Evolutionary conservation across 2,888 invertebrate species (phyloP).

Genomic region (Galerucella pusilla): DNA sequence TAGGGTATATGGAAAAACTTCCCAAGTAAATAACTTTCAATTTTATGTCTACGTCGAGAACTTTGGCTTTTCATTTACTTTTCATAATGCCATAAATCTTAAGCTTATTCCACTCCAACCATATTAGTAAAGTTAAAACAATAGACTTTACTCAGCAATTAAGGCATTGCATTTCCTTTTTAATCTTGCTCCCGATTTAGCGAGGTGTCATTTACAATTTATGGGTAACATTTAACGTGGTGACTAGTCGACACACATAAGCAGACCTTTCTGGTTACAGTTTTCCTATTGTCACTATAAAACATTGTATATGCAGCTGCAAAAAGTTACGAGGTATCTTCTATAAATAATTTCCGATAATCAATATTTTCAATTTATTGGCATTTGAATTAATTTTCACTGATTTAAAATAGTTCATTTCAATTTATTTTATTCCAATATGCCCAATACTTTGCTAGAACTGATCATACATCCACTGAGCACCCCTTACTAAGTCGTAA

Average conservation of each 20-base stretch:
- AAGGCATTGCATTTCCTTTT: conserved; percentile 24
- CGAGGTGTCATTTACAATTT: conserved; percentile 39
- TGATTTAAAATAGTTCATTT: too few relatives aligned
- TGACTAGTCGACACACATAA: conserved; percentile 37
- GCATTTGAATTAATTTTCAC: too few relatives aligned
- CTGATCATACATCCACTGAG: too few relatives aligned
- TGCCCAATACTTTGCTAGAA: too few relatives aligned
- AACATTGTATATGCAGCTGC: conserved; percentile 9
- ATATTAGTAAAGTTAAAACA: conserved; percentile 7
- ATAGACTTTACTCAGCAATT: conserved; percentile 16
- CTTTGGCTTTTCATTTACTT: not conserved
- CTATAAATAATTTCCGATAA: not conserved
- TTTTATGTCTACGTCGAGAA: too few relatives aligned
- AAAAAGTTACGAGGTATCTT: conserved; percentile 1
- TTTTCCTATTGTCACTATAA: not conserved
- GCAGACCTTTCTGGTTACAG: conserved; percentile 22
- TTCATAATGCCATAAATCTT: not conserved
- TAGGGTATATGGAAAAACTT: too few relatives aligned
- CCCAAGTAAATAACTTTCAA: too few relatives aligned
- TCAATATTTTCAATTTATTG: not conserved
- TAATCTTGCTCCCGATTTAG: conserved; percentile 21
- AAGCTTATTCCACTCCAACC: not conserved
- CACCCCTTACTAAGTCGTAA: too few relatives aligned
- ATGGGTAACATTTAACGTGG: conserved; percentile 28
- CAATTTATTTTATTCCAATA: too few relatives aligned